These are phyloP conservation scores for Eristalis arbustorum DNA, from an alignment of 2,888 invertebrate species.

Conservation along the genomic window DNA sequence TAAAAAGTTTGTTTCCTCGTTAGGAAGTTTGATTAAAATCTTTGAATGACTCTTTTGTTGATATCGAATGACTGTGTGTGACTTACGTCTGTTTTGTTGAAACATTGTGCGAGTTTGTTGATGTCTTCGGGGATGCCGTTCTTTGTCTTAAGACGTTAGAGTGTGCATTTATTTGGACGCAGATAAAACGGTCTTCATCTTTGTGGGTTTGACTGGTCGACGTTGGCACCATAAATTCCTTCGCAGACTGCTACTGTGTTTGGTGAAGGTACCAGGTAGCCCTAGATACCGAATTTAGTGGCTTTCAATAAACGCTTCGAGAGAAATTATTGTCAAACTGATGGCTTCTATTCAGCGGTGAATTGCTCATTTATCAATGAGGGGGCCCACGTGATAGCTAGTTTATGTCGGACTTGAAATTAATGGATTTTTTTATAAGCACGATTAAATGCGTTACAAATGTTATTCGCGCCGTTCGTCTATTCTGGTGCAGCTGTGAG, in stretches of 20 bases:
- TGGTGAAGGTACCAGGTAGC: not conserved
- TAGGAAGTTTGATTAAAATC: not conserved
- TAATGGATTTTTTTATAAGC: too few relatives aligned
- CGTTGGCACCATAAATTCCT: not conserved
- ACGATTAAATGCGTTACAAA: too few relatives aligned
- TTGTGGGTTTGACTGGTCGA: not conserved
- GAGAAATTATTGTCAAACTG: too few relatives aligned
- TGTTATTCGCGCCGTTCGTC: too few relatives aligned
- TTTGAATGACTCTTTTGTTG: not conserved
- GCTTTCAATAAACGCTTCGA: not conserved
- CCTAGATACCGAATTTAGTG: not conserved
- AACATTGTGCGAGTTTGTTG: not conserved
- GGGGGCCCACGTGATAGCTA: too few relatives aligned
- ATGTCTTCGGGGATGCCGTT: not conserved
- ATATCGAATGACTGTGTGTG: not conserved
- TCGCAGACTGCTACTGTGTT: not conserved
- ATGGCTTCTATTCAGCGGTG: too few relatives aligned
- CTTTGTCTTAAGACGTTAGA: not conserved
- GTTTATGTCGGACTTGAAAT: too few relatives aligned
- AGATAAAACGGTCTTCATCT: not conserved
- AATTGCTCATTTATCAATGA: too few relatives aligned
- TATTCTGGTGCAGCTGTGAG: too few relatives aligned
- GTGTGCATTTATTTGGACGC: not conserved
- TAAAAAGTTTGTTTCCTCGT: not conserved
- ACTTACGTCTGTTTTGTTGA: not conserved